Evolutionary conservation across 2,113 vertebrate species (phyloP).

Genomic region (Apodemus speciosus): DNA sequence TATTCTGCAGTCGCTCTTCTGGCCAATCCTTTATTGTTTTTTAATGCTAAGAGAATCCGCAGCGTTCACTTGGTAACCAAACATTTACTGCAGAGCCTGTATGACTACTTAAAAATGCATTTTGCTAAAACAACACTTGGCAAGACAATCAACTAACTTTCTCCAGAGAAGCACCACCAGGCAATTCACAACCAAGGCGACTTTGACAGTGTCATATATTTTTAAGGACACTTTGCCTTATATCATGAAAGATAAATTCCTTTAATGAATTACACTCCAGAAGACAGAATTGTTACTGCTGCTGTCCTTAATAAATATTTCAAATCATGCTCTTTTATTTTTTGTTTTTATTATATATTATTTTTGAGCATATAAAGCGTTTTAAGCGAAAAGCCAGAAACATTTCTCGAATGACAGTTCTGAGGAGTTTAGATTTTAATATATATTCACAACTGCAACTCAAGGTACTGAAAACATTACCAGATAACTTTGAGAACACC

Average conservation of each 20-base stretch:
- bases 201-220: conserved; percentile 33
- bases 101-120: background rate
- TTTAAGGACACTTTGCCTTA: conserved; percentile 4
- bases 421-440: conserved; percentile 30
- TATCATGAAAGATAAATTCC: conserved; percentile 22
- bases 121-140: conserved; percentile 46
- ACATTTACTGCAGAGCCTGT: background rate
- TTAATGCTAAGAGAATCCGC: background rate
- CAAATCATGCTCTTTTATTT: background rate
- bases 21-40: background rate
- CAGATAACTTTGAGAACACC: background rate
- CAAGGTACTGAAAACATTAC: background rate
- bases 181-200: background rate
- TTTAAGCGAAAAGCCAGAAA: conserved; percentile 9
- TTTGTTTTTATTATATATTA: conserved; percentile 9
- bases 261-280: conserved; percentile 54
- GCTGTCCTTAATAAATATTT: background rate
- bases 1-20: background rate
- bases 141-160: conserved; percentile 6
- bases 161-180: background rate
- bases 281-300: background rate
- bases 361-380: conserved; percentile 12
- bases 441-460: background rate
- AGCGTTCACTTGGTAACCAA: conserved; percentile 32
- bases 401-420: conserved; percentile 20